These are phyloP conservation scores for Erythrocebus patas DNA, from an alignment of 2,113 vertebrate genomes.

Conservation along the genomic window DNA sequence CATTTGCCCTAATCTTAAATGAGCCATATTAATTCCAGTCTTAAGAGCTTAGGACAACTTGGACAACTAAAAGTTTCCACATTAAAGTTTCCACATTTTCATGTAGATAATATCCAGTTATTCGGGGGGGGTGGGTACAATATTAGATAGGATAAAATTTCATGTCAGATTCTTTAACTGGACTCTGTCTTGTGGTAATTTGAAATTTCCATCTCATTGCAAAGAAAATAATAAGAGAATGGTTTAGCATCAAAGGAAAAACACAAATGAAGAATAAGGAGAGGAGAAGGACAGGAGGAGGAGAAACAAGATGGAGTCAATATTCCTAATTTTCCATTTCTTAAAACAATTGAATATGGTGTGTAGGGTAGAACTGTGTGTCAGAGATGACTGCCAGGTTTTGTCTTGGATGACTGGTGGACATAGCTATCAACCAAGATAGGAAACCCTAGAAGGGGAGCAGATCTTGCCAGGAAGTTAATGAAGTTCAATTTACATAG, in stretches of 20 bases:
- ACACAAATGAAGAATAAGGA: background rate
- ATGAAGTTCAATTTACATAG: background rate
- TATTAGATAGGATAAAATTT: background rate
- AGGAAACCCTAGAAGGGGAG: background rate
- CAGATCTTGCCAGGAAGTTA: background rate
- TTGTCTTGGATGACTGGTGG: background rate
- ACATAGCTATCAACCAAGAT: background rate
- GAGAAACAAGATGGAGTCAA: background rate
- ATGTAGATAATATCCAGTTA: background rate
- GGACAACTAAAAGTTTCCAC: background rate
- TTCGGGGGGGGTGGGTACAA: background rate
- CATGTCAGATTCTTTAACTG: background rate
- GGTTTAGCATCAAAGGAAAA: background rate
- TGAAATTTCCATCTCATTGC: background rate
- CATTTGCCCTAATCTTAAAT: background rate
- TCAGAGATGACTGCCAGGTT: background rate
- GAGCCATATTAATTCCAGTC: background rate
- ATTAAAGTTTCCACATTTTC: background rate
- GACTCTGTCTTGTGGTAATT: background rate
- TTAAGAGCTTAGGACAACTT: background rate
- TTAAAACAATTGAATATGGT: conserved; percentile 13
- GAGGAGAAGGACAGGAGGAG: background rate
- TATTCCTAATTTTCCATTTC: background rate
- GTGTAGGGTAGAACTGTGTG: background rate
- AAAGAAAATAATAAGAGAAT: background rate